phyloP scores from a whole-genome alignment of 2,888 invertebrate genomes.

The Eulithis testata region DNA sequence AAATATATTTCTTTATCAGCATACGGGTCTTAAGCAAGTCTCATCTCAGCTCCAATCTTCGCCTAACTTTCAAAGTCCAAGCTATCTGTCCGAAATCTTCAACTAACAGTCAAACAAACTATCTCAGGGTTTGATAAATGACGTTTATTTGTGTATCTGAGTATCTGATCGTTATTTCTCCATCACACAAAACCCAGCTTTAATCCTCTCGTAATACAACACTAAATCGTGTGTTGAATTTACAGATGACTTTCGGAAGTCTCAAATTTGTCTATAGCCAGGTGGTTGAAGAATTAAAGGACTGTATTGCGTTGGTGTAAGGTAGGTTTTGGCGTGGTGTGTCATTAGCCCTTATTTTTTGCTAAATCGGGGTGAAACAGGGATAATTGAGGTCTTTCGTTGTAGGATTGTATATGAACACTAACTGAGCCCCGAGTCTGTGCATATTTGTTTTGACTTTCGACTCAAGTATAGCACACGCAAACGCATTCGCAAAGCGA shows the following conservation, averaged over 20 bases:
- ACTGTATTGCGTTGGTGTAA: background rate
- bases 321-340: slow-evolving; percentile 3
- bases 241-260: slow-evolving; percentile 13
- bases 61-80: background rate
- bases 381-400: slow-evolving; percentile 11
- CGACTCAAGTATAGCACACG: too few relatives aligned
- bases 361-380: background rate
- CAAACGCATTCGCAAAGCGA: too few relatives aligned
- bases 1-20: too few relatives aligned
- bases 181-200: slow-evolving; percentile 9
- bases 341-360: slow-evolving; percentile 14
- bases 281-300: background rate
- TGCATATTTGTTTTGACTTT: too few relatives aligned
- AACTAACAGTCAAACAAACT: slow-evolving; percentile 16
- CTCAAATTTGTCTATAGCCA: slow-evolving; percentile 14
- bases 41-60: too few relatives aligned
- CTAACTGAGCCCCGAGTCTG: too few relatives aligned
- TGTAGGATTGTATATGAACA: too few relatives aligned
- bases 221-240: slow-evolving; percentile 3
- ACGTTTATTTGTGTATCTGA: slow-evolving; percentile 32
- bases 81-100: slow-evolving; percentile 2
- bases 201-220: background rate
- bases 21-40: too few relatives aligned
- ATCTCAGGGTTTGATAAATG: slow-evolving; percentile 30
- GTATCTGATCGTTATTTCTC: slow-evolving; percentile 25